Evolutionary conservation across 2,797 vertebrate species (phyloP).

Genomic region (Thamnophis elegans): DNA sequence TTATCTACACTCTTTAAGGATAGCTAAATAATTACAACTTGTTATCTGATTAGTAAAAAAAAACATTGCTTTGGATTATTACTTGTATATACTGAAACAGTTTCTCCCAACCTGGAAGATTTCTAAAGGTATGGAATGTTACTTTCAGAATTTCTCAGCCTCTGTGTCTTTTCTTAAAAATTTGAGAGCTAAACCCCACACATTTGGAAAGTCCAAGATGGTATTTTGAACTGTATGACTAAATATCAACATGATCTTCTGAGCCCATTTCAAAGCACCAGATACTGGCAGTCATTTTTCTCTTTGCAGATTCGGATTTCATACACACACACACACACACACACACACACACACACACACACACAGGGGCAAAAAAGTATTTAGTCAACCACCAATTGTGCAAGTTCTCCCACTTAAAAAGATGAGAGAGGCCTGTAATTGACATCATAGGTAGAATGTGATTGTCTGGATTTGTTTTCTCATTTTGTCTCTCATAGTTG

Average conservation of each 20-base stretch:
- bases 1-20: constrained; percentile 21
- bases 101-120: not conserved
- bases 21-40: not conserved
- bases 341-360: no score
- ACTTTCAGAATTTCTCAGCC: not conserved
- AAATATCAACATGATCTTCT: not conserved
- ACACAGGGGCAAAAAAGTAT: no score
- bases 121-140: not conserved
- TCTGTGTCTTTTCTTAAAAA: not conserved
- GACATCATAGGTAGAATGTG: no score
- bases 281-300: not conserved
- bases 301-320: constrained; percentile 10
- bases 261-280: not conserved
- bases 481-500: no score
- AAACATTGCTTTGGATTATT: not conserved
- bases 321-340: not conserved
- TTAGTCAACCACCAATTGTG: no score
- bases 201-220: not conserved
- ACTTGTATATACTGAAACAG: not conserved
- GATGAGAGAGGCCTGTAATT: no score
- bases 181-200: not conserved
- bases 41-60: not conserved
- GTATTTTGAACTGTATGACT: not conserved
- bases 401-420: no score
- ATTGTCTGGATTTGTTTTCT: no score